phyloP scores from a whole-genome alignment of 2,113 vertebrate genomes.

The Lasiurus borealis region DNA sequence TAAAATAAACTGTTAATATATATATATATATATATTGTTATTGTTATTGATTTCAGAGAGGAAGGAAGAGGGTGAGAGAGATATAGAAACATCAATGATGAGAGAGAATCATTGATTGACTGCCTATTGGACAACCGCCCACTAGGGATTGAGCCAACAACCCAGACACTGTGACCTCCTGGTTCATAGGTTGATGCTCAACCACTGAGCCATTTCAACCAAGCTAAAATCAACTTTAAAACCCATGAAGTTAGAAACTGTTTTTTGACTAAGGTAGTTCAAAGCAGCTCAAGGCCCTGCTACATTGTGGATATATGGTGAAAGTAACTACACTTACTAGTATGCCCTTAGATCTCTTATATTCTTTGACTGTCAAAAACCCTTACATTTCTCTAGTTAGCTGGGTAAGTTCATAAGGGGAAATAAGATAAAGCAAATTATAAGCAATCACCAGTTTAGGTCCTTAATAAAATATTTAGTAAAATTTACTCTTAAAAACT shows the following conservation, averaged over 20 bases:
- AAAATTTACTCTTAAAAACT: background rate
- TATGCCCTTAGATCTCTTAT: background rate
- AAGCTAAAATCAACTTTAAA: conserved; percentile 13
- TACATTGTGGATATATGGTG: background rate
- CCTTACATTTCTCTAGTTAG: background rate
- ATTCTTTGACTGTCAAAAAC: background rate
- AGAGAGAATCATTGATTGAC: too few species aligned
- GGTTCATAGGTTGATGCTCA: too few species aligned
- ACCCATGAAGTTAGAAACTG: background rate
- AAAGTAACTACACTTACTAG: background rate
- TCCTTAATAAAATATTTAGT: background rate
- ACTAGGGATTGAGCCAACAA: too few species aligned
- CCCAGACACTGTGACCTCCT: too few species aligned
- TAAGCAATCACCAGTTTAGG: background rate
- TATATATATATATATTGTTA: too few species aligned
- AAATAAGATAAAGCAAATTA: background rate
- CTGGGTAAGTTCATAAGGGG: background rate
- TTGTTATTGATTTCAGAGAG: too few species aligned
- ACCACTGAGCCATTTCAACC: too few species aligned
- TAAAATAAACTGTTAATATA: background rate
- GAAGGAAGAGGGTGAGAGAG: too few species aligned
- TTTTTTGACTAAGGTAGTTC: background rate
- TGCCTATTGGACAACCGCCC: too few species aligned
- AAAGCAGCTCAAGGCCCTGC: background rate
- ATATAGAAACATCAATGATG: too few species aligned